phyloP scores from a whole-genome alignment of 2,888 invertebrate genomes.

The Eilema sororculum region DNA sequence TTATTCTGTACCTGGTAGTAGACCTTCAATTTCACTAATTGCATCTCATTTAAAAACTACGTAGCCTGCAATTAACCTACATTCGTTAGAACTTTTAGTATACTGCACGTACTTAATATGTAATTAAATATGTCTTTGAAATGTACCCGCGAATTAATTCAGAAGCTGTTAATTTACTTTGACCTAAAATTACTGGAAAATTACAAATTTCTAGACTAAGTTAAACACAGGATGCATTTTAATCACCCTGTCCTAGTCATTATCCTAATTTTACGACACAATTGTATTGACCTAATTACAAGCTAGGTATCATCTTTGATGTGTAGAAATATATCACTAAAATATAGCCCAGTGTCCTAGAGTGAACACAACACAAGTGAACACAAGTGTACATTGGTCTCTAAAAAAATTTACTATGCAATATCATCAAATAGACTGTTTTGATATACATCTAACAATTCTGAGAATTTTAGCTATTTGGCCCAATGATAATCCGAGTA shows the following conservation, averaged over 20 bases:
- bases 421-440: conserved; percentile 65
- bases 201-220: conserved; percentile 38
- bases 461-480: conserved; percentile 66
- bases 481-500: conserved; percentile 47
- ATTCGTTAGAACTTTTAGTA: conserved; percentile 58
- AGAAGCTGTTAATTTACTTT: conserved; percentile 50
- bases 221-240: conserved; percentile 38
- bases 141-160: conserved; percentile 43
- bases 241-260: conserved; percentile 38
- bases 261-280: conserved; percentile 21
- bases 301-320: conserved; percentile 23
- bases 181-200: conserved; percentile 39
- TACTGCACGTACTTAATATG: conserved; percentile 33
- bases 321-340: background rate
- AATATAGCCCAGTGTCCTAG: background rate
- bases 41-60: conserved; percentile 73
- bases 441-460: conserved; percentile 60
- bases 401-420: conserved; percentile 34
- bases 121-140: conserved; percentile 47
- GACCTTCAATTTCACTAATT: conserved; percentile 68
- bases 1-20: conserved; percentile 58
- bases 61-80: conserved; percentile 71
- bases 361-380: background rate
- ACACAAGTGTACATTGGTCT: background rate
- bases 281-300: conserved; percentile 34